Evolutionary conservation across 1,140 invertebrate genomes (phyloP), one percentile per base, ranked within the genome.

Genomic region (Trigoniulus corallinus): DNA sequence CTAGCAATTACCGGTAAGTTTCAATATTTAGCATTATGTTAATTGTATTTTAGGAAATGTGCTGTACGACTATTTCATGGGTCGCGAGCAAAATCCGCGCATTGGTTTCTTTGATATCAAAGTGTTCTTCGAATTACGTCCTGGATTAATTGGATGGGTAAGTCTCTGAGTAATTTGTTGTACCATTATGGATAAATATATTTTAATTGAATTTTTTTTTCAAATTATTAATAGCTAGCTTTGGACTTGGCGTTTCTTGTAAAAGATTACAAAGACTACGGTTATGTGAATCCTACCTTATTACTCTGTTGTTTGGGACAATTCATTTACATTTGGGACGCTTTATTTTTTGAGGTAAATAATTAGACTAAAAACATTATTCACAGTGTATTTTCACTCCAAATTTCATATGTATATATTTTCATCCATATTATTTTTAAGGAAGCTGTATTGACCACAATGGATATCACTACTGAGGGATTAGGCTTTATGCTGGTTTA

Each of bases 81-180:
- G 29, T 15, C 7, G 29, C 7, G 29, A 34, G 15, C 29, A 7
- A 7, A 83, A 84, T 69, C 84, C 84, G 13, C 70, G 75, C 57
- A 63, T 81, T 59, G 74, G 76, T 47, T 66, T 67, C 4, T 60
- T 88, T 24, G 81, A 89, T 62, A 59, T 85, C 15, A 91, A 91
- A 67, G 68, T 78, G 43, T 64, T 75, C 52, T 68, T 76, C 50
- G 77, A 54, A 53, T 65, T 56, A 66, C 68, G 44, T 34, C 67
- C 67, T 42, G 66, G 67, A 43, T 47, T 75, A 44, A 67, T 75
- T 44, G 67, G 64, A 48, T 70, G 72, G 60, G 64, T 76, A n/a
- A n/a, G n/a, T n/a, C 25, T 23, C 12, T 23, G 37, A 13, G 18
- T 39, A 39, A 39, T 7, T 22, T 26, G 21, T 40, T 27, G 21